Evolutionary conservation across 2,888 invertebrate genomes (phyloP).

Genomic region (Pollenia amentaria): DNA sequence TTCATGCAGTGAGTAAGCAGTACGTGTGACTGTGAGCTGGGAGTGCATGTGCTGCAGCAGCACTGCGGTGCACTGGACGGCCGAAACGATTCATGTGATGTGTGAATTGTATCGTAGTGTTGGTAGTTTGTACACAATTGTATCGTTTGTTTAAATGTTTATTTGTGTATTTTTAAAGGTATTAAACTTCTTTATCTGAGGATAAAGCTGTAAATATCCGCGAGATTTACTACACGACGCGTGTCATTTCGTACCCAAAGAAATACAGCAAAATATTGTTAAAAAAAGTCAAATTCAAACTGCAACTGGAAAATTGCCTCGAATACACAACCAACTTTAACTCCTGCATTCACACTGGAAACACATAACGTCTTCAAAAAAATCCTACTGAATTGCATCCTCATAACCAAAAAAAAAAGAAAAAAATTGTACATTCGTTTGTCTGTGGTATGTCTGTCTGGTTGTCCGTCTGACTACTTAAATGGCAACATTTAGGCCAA

Average conservation of each 20-base stretch:
- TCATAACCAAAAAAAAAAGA: conserved; percentile 3
- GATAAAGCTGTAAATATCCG: conserved; percentile 82
- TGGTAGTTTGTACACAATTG: conserved; percentile 53
- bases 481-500: conserved; percentile 65
- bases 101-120: conserved; percentile 38
- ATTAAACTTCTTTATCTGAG: conserved; percentile 74
- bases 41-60: conserved; percentile 11
- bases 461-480: conserved; percentile 29
- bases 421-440: conserved; percentile 30
- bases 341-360: conserved; percentile 41
- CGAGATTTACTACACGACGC: conserved; percentile 82
- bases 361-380: conserved; percentile 20
- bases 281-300: conserved; percentile 49
- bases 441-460: neutral
- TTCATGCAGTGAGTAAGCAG: conserved; percentile 24
- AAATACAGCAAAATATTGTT: conserved; percentile 37
- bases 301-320: conserved; percentile 59
- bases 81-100: conserved; percentile 41
- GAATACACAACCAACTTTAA: conserved; percentile 33
- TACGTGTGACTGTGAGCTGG: conserved; percentile 20
- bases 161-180: conserved; percentile 65
- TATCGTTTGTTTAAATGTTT: conserved; percentile 62
- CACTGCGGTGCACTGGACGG: conserved; percentile 46
- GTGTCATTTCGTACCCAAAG: conserved; percentile 72
- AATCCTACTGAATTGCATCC: conserved; percentile 41